Evolutionary conservation across 2,888 invertebrate species (phyloP), one percentile per base, ranked within the genome.

Genomic region (Embidobia sp.): DNA sequence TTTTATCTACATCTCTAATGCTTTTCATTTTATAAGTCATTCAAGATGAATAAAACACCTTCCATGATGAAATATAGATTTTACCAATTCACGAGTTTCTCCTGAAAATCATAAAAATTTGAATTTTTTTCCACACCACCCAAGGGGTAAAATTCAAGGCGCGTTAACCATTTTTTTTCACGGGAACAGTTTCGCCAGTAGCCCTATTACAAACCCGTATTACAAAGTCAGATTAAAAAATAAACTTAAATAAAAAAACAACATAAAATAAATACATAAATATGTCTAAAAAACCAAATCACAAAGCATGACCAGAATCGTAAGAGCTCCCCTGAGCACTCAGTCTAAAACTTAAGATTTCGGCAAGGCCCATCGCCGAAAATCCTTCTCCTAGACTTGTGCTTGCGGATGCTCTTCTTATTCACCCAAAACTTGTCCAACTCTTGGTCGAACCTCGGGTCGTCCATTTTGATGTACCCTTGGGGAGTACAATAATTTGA

Each of bases 71-170:
- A n/a, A n/a, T n/a, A n/a, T n/a, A n/a, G n/a, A n/a, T n/a, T n/a
- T n/a, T n/a, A n/a, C n/a, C n/a, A n/a, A n/a, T n/a, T n/a, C n/a
- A n/a, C n/a, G n/a, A n/a, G n/a, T n/a, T n/a, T n/a, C n/a, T n/a
- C n/a, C n/a, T n/a, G n/a, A n/a, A n/a, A n/a, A n/a, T n/a, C n/a
- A n/a, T n/a, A n/a, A n/a, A n/a, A n/a, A n/a, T n/a, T n/a, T 46
- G 61, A 48, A 61, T 63, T 48, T 37, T 0, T 61, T 61, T 61
- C 63, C 48, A 13, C 63, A 40, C 61, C 61, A 61, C 61, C 61
- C 46, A 35, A 26, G 61, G 18, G 48, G 61, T 61, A 61, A 37
- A 61, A 61, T 61, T 61, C 61, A 35, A 1, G 48, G 61, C 37
- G 61, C 61, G 61, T 61, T 61, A 61, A 27, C 44, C 1, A 15